Conservation (phyloP, 2,888 invertebrate species). For the Ethmia dodecea region DNA sequence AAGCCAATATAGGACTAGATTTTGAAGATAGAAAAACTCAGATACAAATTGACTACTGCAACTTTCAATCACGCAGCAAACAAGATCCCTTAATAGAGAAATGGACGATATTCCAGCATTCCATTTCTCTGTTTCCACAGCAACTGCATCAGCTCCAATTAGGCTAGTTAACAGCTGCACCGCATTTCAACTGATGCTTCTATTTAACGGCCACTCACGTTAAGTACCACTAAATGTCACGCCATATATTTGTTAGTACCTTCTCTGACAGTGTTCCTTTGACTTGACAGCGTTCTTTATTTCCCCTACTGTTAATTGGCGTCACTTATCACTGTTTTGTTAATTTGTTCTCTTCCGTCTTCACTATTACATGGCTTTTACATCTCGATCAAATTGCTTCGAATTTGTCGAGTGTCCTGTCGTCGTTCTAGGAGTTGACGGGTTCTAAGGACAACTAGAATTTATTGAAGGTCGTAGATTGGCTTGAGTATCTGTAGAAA, state of each 20-base stretch:
- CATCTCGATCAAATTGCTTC: slow-evolving; percentile 28
- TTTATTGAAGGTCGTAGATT: not conserved
- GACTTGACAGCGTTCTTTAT: slow-evolving; percentile 40
- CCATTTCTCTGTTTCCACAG: slow-evolving; percentile 24
- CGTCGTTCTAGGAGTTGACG: not conserved
- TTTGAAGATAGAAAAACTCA: too few species aligned
- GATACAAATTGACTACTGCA: too few species aligned
- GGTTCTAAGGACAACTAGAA: not conserved
- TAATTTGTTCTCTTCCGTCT: slow-evolving; percentile 34
- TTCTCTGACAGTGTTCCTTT: slow-evolving; percentile 43
- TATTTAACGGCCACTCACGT: slow-evolving; percentile 57
- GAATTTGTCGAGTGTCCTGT: slow-evolving; percentile 7
- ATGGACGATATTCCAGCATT: too few species aligned
- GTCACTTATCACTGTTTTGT: slow-evolving; percentile 51
- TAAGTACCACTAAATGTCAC: slow-evolving; percentile 67
- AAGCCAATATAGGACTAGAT: too few species aligned
- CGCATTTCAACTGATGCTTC: slow-evolving; percentile 57
- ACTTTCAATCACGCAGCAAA: too few species aligned
- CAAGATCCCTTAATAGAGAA: too few species aligned
- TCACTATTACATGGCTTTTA: slow-evolving; percentile 22
- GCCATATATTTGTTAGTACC: slow-evolving; percentile 58
- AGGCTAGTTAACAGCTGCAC: slow-evolving; percentile 55
- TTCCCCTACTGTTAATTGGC: slow-evolving; percentile 51
- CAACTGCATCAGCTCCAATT: slow-evolving; percentile 50
- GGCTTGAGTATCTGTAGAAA: not conserved